A percentile compares a stretch with the other conserved stretches of the same genome.
Evolutionary conservation across 2,797 vertebrate genomes (phyloP).

Genomic region (Sebastiscus albofasciatus): DNA sequence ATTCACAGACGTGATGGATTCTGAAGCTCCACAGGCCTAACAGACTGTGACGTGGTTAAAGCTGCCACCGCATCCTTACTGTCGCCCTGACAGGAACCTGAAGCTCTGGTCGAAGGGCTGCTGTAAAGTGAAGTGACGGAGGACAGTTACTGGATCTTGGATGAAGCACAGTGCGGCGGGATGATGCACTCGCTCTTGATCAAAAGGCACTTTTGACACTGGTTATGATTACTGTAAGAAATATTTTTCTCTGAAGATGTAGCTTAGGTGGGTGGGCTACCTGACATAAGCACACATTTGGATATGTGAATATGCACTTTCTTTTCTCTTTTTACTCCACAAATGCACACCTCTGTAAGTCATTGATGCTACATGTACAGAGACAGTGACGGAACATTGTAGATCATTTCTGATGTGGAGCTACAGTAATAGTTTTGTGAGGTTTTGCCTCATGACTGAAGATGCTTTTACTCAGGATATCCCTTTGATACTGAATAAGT

Average conservation of each 20-base stretch:
- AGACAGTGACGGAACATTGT: constrained; percentile 66
- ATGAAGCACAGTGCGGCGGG: constrained; percentile 45
- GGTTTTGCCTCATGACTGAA: constrained; percentile 68
- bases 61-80: background rate
- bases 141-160: constrained; percentile 41
- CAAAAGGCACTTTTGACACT: constrained; percentile 76
- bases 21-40: constrained; percentile 30
- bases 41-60: constrained; percentile 4
- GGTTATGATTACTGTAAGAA: constrained; percentile 69
- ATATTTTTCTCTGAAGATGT: constrained; percentile 54
- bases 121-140: constrained; percentile 27
- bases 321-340: constrained; percentile 45
- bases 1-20: constrained; percentile 11
- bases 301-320: constrained; percentile 78
- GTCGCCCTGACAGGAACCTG: constrained; percentile 19
- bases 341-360: constrained; percentile 67
- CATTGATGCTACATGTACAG: constrained; percentile 59
- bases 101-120: constrained; percentile 1
- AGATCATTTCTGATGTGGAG: constrained; percentile 66
- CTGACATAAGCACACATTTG: constrained; percentile 66
- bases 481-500: constrained; percentile 71
- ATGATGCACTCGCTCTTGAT: constrained; percentile 32
- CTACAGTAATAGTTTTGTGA: constrained; percentile 61
- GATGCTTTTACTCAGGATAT: constrained; percentile 80
- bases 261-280: constrained; percentile 54